These are phyloP conservation scores for Drosophila funebris DNA, from an alignment of 1,140 invertebrate genomes.

Conservation along the genomic window DNA sequence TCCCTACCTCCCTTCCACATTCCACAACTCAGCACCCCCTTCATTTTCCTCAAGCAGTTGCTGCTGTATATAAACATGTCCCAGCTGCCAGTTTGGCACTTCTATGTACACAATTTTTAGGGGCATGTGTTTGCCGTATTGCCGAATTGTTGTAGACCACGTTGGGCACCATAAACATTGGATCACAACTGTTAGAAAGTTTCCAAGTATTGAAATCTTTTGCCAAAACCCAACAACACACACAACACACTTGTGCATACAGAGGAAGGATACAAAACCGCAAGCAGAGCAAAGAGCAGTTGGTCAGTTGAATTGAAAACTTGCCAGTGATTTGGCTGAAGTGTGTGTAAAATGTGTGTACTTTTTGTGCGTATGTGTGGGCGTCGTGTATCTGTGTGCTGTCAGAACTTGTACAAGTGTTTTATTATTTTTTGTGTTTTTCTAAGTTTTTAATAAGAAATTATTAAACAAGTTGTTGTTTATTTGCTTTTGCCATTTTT, in stretches of 20 bases:
- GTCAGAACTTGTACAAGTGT: constrained; percentile 53
- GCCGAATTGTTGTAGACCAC: constrained; percentile 47
- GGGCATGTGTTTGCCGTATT: constrained; percentile 20
- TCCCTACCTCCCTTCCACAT: not conserved
- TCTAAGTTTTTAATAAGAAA: constrained; percentile 78
- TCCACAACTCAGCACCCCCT: not conserved
- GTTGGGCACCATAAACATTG: constrained; percentile 67
- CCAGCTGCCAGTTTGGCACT: constrained; percentile 38
- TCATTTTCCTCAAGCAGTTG: not conserved
- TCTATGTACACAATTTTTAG: constrained; percentile 22
- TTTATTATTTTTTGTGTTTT: constrained; percentile 40
- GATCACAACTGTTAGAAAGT: constrained; percentile 68
- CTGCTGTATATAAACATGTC: constrained; percentile 33
- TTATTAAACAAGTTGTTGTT: constrained; percentile 74
- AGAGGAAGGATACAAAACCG: constrained; percentile 53
- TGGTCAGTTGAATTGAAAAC: constrained; percentile 54
- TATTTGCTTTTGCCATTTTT: constrained; percentile 31
- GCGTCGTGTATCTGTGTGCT: not conserved
- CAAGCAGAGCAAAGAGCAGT: constrained; percentile 38
- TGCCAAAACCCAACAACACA: constrained; percentile 21
- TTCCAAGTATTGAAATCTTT: constrained; percentile 76
- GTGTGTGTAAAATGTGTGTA: not conserved
- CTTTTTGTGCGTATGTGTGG: not conserved
- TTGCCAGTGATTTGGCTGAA: not conserved
- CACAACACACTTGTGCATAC: constrained; percentile 34